Conservation (phyloP, 2,113 vertebrate species). For the Pachycephala philippinensis region DNA sequence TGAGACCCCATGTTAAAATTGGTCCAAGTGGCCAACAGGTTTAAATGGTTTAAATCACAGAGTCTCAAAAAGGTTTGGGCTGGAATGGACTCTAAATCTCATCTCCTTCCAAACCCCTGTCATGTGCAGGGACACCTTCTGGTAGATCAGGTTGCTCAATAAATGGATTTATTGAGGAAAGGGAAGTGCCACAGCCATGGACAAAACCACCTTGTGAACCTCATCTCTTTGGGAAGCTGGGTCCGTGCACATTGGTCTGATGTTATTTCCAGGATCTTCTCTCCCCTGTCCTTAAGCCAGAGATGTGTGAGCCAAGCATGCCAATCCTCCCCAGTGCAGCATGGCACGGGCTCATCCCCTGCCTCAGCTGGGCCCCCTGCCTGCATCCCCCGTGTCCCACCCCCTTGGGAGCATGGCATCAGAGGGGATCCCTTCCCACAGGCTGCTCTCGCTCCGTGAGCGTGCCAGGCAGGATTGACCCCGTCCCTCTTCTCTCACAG, state of each 20-base stretch:
- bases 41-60: not conserved
- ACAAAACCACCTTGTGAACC: not conserved
- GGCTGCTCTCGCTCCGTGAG: not conserved
- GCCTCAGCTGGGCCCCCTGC: fast-evolving
- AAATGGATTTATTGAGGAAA: not conserved
- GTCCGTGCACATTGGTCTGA: not conserved
- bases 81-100: not conserved
- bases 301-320: not conserved
- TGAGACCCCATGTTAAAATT: not conserved
- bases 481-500: conserved; percentile 56
- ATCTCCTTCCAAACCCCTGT: fast-evolving
- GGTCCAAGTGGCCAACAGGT: not conserved
- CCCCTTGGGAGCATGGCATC: not conserved
- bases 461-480: not conserved
- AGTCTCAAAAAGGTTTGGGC: not conserved
- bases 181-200: not conserved
- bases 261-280: not conserved
- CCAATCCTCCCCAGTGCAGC: not conserved
- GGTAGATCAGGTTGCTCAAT: not conserved
- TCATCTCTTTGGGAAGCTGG: not conserved
- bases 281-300: not conserved
- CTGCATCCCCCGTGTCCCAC: not conserved
- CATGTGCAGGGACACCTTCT: not conserved
- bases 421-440: not conserved
- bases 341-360: fast-evolving